phyloP scores from a whole-genome alignment of 2,113 vertebrate species.

The Onychostoma macrolepis region DNA sequence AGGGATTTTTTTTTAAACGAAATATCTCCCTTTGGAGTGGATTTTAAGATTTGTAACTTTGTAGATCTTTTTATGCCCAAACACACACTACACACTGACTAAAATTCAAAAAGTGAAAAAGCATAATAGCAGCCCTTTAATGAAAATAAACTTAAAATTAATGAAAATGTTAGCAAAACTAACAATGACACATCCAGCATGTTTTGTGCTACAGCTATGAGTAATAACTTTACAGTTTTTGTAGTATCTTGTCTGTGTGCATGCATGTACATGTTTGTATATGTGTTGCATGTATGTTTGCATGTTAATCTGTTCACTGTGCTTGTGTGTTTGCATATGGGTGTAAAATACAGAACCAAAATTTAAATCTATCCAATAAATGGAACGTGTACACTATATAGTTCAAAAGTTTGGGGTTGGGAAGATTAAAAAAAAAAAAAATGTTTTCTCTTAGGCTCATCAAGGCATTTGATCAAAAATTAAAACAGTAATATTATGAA shows the following conservation, averaged over 20 bases:
- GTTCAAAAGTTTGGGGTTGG: neutral
- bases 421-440: neutral
- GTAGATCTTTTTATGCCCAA: too few species aligned
- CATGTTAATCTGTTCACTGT: neutral
- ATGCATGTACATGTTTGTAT: neutral
- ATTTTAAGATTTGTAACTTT: too few species aligned
- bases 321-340: neutral
- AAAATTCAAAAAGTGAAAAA: too few species aligned
- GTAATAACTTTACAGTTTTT: neutral
- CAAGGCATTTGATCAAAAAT: neutral
- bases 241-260: neutral
- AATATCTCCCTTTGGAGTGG: too few species aligned
- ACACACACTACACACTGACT: too few species aligned
- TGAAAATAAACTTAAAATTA: neutral
- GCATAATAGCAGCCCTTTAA: too few species aligned
- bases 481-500: neutral
- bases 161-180: neutral
- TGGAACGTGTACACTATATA: neutral
- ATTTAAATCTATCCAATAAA: neutral
- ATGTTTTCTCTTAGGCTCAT: neutral
- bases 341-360: neutral
- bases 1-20: too few species aligned
- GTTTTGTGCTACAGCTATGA: neutral
- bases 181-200: neutral
- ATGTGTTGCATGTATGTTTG: neutral